phyloP scores from a whole-genome alignment of 2,797 vertebrate genomes.

The Heterohyrax brucei region DNA sequence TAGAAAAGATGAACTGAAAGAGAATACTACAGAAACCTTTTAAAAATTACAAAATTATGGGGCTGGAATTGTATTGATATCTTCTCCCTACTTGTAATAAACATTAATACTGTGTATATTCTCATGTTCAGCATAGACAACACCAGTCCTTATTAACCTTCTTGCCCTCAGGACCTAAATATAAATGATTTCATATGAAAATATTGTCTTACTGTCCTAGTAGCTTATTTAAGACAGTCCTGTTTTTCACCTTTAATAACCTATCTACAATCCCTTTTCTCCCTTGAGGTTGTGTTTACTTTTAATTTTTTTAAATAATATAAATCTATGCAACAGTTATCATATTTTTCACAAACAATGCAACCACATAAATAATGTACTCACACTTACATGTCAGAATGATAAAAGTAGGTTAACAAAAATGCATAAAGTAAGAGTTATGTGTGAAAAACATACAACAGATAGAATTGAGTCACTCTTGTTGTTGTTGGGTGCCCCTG shows the following conservation, averaged over 20 bases:
- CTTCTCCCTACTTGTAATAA: neutral
- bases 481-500: no score
- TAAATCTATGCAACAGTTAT: neutral
- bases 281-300: neutral
- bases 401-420: no score
- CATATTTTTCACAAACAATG: no score
- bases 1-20: neutral
- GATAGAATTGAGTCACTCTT: no score
- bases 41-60: neutral
- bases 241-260: neutral
- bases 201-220: neutral
- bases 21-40: neutral
- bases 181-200: neutral
- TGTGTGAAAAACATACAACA: no score
- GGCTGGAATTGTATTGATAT: neutral
- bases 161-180: neutral
- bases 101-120: neutral
- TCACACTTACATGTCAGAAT: no score
- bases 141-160: neutral
- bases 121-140: neutral
- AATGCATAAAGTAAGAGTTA: no score
- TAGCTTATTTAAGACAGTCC: neutral
- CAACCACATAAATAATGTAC: no score
- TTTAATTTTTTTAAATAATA: slow-evolving; percentile 10
- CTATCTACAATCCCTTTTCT: neutral